Conservation (phyloP, 2,797 vertebrate species). For the Dallia pectoralis region DNA sequence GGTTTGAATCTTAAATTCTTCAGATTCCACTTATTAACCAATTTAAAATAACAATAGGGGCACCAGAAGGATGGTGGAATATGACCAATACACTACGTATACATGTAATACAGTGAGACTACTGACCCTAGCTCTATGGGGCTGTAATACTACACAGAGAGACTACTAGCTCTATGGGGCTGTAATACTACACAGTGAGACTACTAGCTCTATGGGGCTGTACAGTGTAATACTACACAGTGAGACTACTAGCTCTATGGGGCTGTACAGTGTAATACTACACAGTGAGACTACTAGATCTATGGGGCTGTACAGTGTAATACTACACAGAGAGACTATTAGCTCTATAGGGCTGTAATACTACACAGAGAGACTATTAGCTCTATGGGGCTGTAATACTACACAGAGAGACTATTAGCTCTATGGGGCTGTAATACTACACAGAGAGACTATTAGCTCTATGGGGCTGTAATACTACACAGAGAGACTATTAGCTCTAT, state of each 20-base stretch:
- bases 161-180: constrained; percentile 62
- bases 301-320: constrained; percentile 50
- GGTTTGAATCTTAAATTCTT: too few species aligned
- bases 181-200: neutral
- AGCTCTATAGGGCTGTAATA: constrained; percentile 59
- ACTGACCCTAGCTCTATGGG: constrained; percentile 63
- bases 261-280: too few species aligned
- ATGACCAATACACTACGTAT: too few species aligned
- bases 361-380: neutral
- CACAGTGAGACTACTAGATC: constrained; percentile 39
- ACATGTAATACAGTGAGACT: neutral
- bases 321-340: neutral
- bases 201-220: constrained; percentile 61
- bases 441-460: constrained; percentile 39
- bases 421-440: constrained; percentile 61
- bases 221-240: too few species aligned
- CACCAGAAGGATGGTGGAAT: too few species aligned
- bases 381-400: constrained; percentile 61
- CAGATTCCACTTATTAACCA: too few species aligned
- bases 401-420: neutral
- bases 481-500: constrained; percentile 61
- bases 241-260: constrained; percentile 63
- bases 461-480: constrained; percentile 50
- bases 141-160: neutral
- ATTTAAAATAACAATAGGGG: too few species aligned